Evolutionary conservation across 2,797 vertebrate species (phyloP), one percentile per base, ranked within the genome.

Genomic region (Neopelma chrysocephalum): DNA sequence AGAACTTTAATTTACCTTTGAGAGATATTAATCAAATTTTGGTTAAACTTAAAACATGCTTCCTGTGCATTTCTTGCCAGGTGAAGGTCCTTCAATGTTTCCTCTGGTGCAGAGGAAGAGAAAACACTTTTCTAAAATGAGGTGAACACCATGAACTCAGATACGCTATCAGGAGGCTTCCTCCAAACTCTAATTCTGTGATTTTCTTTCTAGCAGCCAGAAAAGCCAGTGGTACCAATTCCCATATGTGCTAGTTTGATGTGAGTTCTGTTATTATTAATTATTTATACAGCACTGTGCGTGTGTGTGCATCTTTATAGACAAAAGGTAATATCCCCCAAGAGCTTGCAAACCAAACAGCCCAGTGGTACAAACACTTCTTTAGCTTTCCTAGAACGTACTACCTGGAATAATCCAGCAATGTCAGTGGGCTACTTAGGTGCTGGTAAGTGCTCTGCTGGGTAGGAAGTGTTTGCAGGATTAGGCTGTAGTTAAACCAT

Each of bases 1-100:
- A 94, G 94, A 87, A 65, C 50, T 96, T 92, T 96, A 93, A 93
- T 96, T 96, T 93, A 87, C 94, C 83, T 89, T 89, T 89, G 88
- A 62, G 93, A 94, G 29, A 73, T 89, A 94, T 84, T 90, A 0
- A 85, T 93, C 94, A 93, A 68, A 89, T 91, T 90, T 90, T 89
- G 83, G 58, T 81, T 90, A 86, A 87, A 75, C 18, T 87, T 93
- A 90, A 95, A 96, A 90, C 94, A 89, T 71, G 45, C 68, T 95
- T 96, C 90, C 93, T 95, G 83, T 12, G 20, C 48, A 31, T 79
- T 96, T 91, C 58, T 96, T 96, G 62, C 79, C 77, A 75, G 89
- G 58, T 92, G 71, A 95, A 69, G 56, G 69, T 25, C 57, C 47
- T 60, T 93, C 68, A 68, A 6, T 54, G 29, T 75, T 93, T 96